Percentiles rank a stretch among this genome's conserved stretches.
These are phyloP conservation scores for Acrocephalus scirpaceus DNA, from an alignment of 2,797 vertebrate genomes.

Conservation along the genomic window DNA sequence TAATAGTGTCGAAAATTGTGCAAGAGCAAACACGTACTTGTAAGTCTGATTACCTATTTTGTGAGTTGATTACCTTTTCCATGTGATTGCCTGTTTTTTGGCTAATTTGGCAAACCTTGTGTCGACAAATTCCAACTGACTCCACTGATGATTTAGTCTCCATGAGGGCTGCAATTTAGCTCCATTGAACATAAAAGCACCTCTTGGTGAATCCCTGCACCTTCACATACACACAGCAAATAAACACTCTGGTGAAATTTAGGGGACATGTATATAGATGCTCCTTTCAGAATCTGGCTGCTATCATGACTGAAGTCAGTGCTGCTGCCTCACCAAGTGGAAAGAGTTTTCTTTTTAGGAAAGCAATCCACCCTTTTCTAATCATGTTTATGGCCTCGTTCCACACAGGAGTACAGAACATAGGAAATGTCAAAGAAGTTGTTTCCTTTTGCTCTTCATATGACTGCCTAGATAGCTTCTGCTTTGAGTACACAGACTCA, in stretches of 20 bases:
- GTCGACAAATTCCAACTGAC: neutral
- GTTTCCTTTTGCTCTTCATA: neutral
- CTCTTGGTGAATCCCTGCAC: neutral
- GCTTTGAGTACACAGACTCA: neutral
- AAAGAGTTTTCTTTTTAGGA: neutral
- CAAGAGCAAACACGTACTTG: neutral
- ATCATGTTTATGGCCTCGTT: neutral
- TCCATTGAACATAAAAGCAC: constrained; percentile 9
- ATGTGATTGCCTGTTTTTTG: constrained; percentile 6
- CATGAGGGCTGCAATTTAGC: constrained; percentile 11
- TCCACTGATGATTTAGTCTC: neutral
- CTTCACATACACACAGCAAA: neutral
- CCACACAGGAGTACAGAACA: neutral
- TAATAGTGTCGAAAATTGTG: neutral
- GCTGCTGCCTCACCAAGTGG: neutral
- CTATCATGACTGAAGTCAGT: neutral
- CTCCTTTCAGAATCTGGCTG: neutral
- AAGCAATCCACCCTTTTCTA: neutral
- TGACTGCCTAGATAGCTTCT: neutral
- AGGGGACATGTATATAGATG: neutral
- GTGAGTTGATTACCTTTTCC: constrained; percentile 38
- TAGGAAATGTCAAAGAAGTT: neutral
- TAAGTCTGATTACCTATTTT: constrained; percentile 36
- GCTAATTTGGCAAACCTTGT: constrained; percentile 31
- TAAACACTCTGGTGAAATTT: neutral